Conservation (phyloP, 2,888 invertebrate species). For the Gymnoscelis rufifasciata region DNA sequence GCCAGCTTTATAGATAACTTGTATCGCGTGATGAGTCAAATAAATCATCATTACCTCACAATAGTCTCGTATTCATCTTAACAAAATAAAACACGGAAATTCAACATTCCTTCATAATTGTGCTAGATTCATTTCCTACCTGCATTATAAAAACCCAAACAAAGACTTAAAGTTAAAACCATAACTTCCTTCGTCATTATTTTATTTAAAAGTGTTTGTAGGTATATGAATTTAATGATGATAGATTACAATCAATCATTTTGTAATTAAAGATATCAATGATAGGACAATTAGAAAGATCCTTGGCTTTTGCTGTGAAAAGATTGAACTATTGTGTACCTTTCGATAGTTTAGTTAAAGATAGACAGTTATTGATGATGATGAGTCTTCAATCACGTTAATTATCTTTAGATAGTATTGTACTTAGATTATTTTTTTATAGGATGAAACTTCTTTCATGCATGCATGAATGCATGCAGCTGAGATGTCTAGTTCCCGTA, state of each 20-base stretch:
- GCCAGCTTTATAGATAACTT: background rate
- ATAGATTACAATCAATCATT: background rate
- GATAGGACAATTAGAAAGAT: background rate
- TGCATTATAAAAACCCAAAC: background rate
- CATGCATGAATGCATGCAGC: too few relatives aligned
- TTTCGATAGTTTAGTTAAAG: too few relatives aligned
- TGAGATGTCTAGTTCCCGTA: too few relatives aligned
- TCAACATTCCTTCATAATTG: conserved; percentile 2
- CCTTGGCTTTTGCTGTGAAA: background rate
- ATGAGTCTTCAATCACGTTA: too few relatives aligned
- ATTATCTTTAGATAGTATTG: too few relatives aligned
- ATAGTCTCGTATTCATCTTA: background rate
- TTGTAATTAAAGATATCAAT: background rate
- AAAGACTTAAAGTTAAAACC: background rate
- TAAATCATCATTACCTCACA: background rate
- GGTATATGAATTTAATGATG: background rate
- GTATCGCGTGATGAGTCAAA: background rate
- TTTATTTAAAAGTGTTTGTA: background rate
- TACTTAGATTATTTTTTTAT: too few relatives aligned
- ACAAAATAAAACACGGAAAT: background rate
- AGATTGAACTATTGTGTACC: background rate
- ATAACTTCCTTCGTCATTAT: conserved; percentile 3
- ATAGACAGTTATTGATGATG: too few relatives aligned
- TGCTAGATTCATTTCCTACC: background rate
- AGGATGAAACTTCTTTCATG: too few relatives aligned